A percentile compares a stretch with the other conserved stretches of the same genome.
These are phyloP conservation scores for Cryptops parisi DNA, from an alignment of 2,888 invertebrate genomes.

Conservation along the genomic window DNA sequence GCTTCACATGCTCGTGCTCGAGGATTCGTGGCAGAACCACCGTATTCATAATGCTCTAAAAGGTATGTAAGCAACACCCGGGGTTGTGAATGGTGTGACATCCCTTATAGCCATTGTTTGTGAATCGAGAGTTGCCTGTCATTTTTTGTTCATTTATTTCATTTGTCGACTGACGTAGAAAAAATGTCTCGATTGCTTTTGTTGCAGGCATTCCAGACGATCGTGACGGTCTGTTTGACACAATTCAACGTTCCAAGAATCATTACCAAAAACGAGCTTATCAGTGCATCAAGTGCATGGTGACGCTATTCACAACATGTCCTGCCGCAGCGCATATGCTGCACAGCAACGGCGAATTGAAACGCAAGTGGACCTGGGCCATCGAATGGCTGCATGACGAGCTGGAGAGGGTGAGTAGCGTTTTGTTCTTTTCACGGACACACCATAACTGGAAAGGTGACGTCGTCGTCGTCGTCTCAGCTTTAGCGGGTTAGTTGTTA, in stretches of 20 bases:
- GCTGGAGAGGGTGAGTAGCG: conserved; percentile 53
- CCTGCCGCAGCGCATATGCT: conserved; percentile 64
- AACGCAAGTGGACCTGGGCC: conserved; percentile 73
- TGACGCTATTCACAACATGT: conserved; percentile 74
- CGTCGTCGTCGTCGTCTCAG: too few species aligned
- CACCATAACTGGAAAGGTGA: too few species aligned
- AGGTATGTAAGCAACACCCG: conserved; percentile 43
- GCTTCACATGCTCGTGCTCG: conserved; percentile 68
- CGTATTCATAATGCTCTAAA: conserved; percentile 86
- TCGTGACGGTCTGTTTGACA: conserved; percentile 83
- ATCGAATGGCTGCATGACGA: conserved; percentile 94
- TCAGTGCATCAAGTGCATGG: conserved; percentile 92
- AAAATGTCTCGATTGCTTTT: not conserved
- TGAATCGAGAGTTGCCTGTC: not conserved
- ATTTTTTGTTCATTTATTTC: conserved; percentile 16
- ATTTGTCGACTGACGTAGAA: conserved; percentile 1
- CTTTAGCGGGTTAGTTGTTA: not conserved
- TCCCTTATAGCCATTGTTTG: conserved; percentile 4
- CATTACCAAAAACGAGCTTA: conserved; percentile 95
- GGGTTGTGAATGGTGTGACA: too few species aligned
- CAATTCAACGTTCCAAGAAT: conserved; percentile 76
- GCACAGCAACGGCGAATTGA: conserved; percentile 58
- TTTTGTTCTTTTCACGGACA: too few species aligned
- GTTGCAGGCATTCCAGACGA: conserved; percentile 53
- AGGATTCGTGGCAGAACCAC: conserved; percentile 93